Evolutionary conservation across 1,140 invertebrate species (phyloP), one percentile per base, ranked within the genome.

Genomic region (Ylistrum balloti): DNA sequence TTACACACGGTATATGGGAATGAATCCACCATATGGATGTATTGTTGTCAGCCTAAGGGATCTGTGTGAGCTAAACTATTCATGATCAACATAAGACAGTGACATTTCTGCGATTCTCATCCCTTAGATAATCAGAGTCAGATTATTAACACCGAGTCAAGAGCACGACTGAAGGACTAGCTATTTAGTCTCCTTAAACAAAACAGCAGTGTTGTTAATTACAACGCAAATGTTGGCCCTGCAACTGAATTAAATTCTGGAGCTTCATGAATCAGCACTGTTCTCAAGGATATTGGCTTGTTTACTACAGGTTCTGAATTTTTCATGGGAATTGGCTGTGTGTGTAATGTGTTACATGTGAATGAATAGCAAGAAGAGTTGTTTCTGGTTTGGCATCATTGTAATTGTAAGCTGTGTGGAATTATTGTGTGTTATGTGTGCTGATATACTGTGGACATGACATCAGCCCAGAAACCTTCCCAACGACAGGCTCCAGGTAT

Each of bases 401-500:
- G 56, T 74, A 5, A 74, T n/a, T 74, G 22, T 45, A 17, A 45
- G 41, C 41, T 45, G 41, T 74, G n/a, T 74, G 56, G 22, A 74
- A 74, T 74, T 74, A 56, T 20, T 3, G 22, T 74, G 56, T 74
- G 56, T n/a, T 74, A 74, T 74, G 56, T 7, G n/a, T 74, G 56
- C 22, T 74, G n/a, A 45, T 45, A 45, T 45, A 74, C 56, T 74
- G 17, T 1, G 9, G 56, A 74, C 56, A 74, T 74, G 56, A 74
- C 56, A 74, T 17, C 56, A 17, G 56, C 56, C 3, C 56, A n/a
- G 15, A 74, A 74, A 74, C 20, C 56, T 74, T 74, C 56, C 5
- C 56, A 28, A 28, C 56, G 56, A 74, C 56, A 74, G 28, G 56
- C n/a, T 74, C 56, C 56, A 74, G 56, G 56, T 74, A 74, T n/a